These are phyloP conservation scores for Epistrophe eligans DNA, from an alignment of 2,888 invertebrate species.

Conservation along the genomic window DNA sequence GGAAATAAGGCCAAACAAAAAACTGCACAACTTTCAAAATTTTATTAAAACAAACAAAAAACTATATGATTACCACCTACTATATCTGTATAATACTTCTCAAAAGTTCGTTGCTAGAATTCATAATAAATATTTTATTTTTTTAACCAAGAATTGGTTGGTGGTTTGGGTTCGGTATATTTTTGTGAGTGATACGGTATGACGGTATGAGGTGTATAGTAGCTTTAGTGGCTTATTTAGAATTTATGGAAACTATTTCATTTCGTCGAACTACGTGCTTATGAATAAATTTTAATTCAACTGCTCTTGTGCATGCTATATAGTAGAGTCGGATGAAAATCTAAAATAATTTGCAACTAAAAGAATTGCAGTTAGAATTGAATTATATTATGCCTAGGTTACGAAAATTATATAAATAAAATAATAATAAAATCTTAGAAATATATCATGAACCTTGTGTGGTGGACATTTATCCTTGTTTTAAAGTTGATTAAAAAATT, in stretches of 20 bases:
- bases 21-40: neutral
- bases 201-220: neutral
- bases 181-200: neutral
- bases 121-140: neutral
- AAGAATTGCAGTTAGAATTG: neutral
- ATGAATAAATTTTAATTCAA: constrained; percentile 5
- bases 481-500: neutral
- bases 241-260: constrained; percentile 23
- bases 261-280: neutral
- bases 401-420: too few species aligned
- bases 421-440: too few species aligned
- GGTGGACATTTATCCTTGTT: too few species aligned
- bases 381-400: too few species aligned
- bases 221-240: neutral
- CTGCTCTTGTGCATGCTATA: neutral
- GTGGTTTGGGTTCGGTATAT: neutral
- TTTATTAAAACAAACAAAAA: neutral
- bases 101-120: neutral
- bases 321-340: neutral
- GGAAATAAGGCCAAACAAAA: constrained; percentile 5
- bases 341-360: neutral
- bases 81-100: neutral
- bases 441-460: too few species aligned
- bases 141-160: neutral
- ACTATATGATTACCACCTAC: neutral